Evolutionary conservation across 2,113 vertebrate species (phyloP).

Genomic region (Pangasianodon gigas): DNA sequence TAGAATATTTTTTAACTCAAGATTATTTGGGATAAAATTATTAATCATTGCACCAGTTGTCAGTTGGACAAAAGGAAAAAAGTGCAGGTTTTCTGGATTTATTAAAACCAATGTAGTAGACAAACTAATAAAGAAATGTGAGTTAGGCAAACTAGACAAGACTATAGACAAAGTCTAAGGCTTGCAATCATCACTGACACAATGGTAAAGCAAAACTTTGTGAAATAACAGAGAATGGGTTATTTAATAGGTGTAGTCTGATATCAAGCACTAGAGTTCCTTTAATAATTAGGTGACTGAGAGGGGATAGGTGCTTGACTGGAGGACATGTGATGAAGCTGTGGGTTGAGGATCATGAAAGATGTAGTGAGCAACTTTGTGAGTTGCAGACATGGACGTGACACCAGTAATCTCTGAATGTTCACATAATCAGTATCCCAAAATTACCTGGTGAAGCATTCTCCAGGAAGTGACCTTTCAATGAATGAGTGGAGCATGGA

Average conservation of each 20-base stretch:
- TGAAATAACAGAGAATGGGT: not conserved
- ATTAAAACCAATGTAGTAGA: not conserved
- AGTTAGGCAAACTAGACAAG: not conserved
- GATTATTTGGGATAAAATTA: not conserved
- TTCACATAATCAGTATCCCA: not conserved
- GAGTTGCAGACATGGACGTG: not conserved
- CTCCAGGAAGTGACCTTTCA: not conserved
- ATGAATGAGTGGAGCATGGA: not conserved
- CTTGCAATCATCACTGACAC: not conserved
- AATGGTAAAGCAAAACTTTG: not conserved
- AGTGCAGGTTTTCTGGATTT: too few species aligned
- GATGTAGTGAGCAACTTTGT: not conserved
- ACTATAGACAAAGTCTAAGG: not conserved
- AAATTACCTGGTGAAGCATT: not conserved
- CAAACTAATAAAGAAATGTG: not conserved
- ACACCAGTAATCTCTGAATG: not conserved
- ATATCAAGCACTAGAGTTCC: not conserved
- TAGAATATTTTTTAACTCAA: not conserved
- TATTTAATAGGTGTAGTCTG: not conserved
- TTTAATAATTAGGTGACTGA: not conserved
- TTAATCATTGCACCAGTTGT: not conserved
- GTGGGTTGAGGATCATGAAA: not conserved
- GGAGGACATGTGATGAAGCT: not conserved
- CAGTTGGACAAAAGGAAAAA: not conserved
- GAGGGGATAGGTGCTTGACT: not conserved